Conservation (phyloP, 1,140 invertebrate genomes). For the Araneus ventricosus region DNA sequence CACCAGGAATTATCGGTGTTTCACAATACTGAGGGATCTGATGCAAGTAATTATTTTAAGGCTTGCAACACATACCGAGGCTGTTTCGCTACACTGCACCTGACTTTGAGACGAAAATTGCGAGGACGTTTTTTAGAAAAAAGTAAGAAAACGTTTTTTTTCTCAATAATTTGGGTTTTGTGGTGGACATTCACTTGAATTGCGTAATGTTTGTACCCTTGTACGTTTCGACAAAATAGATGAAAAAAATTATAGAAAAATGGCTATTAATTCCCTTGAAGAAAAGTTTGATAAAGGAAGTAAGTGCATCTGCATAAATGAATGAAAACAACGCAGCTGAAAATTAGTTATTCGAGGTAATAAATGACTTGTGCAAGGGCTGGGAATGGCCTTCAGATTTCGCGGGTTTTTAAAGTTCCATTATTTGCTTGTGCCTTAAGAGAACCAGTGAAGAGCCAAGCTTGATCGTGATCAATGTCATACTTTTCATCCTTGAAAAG, state of each 20-base stretch:
- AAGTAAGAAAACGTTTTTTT: background rate
- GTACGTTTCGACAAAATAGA: background rate
- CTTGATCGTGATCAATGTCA: background rate
- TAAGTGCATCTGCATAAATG: background rate
- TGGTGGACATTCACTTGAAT: background rate
- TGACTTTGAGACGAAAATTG: slow-evolving; percentile 35
- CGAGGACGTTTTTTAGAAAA: slow-evolving; percentile 7
- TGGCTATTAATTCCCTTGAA: background rate
- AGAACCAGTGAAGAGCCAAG: background rate
- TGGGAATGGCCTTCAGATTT: background rate
- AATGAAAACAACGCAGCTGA: background rate
- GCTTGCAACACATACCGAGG: slow-evolving; percentile 17
- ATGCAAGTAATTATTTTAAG: slow-evolving; percentile 29
- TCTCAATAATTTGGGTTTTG: background rate
- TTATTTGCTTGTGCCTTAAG: background rate
- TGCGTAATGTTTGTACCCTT: background rate
- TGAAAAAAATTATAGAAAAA: background rate
- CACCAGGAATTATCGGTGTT: background rate
- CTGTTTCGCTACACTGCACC: background rate
- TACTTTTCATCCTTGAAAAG: background rate
- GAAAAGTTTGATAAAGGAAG: background rate
- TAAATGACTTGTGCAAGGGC: background rate
- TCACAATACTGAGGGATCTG: slow-evolving; percentile 4
- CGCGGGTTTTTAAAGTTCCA: background rate
- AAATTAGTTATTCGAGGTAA: background rate